Evolutionary conservation across 2,888 invertebrate species (phyloP).

Genomic region (Coecobrya sp.): DNA sequence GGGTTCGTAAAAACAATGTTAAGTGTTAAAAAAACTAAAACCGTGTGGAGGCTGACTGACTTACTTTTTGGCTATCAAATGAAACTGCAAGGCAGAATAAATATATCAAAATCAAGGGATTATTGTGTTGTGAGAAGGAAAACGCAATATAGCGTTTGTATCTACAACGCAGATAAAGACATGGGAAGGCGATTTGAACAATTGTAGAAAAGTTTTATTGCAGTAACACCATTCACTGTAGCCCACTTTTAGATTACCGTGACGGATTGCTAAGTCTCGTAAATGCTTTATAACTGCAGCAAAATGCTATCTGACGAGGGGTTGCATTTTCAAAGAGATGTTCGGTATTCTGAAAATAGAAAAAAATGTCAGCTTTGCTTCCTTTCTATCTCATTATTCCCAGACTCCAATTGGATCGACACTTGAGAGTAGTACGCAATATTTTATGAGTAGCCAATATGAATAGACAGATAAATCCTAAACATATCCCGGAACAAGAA

Average conservation of each 20-base stretch:
- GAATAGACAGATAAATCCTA: neutral
- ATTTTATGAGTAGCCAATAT: no score
- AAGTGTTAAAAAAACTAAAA: neutral
- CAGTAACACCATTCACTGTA: slow-evolving; percentile 39
- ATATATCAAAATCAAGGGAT: neutral
- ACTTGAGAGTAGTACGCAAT: no score
- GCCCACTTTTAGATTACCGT: slow-evolving; percentile 61
- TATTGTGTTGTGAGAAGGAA: neutral
- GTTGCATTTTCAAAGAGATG: neutral
- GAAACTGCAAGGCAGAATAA: neutral
- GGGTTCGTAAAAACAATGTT: neutral
- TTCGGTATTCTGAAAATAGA: no score
- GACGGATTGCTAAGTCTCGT: slow-evolving; percentile 49
- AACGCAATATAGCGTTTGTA: neutral
- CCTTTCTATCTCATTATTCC: neutral
- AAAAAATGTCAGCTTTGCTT: neutral
- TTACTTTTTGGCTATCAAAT: slow-evolving; percentile 34
- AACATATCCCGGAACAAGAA: neutral
- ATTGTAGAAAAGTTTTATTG: neutral
- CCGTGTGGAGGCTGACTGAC: neutral
- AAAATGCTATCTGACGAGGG: neutral
- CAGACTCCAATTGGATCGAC: no score
- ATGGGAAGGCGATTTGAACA: neutral
- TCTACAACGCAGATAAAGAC: neutral
- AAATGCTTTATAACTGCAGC: neutral